phyloP scores from a whole-genome alignment of 2,888 invertebrate species.

The Chalcosyrphus nemorum region DNA sequence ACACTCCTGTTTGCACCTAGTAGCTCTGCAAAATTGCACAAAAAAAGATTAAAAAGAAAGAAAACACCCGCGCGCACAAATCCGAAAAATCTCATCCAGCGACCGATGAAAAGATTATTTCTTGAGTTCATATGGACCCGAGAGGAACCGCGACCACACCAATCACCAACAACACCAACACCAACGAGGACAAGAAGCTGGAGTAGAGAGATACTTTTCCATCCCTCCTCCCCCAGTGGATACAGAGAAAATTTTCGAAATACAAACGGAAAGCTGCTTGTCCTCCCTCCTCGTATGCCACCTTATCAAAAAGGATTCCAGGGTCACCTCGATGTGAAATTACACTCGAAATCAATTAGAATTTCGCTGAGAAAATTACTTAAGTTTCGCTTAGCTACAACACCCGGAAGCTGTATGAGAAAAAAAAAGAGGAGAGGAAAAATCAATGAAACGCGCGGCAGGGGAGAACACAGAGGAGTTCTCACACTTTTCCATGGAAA shows the following conservation, averaged over 20 bases:
- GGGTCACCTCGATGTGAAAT: neutral
- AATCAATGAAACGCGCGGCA: constrained; percentile 63
- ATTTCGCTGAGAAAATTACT: neutral
- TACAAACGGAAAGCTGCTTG: constrained; percentile 39
- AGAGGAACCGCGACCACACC: neutral
- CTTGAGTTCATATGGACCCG: constrained; percentile 17
- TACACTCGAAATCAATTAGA: neutral
- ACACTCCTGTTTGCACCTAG: constrained; percentile 27
- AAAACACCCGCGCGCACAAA: neutral
- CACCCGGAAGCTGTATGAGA: constrained; percentile 49
- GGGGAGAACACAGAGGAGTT: constrained; percentile 2
- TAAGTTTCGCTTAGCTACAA: neutral
- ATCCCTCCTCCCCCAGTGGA: constrained; percentile 25
- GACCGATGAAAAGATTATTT: constrained; percentile 4
- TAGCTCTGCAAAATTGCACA: neutral
- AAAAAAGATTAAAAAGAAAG: neutral
- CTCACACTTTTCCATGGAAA: neutral
- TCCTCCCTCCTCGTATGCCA: neutral
- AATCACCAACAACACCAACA: constrained; percentile 46
- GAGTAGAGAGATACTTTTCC: constrained; percentile 28
- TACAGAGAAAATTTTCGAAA: constrained; percentile 64
- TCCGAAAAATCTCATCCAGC: neutral
- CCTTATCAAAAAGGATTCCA: neutral
- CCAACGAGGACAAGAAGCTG: constrained; percentile 46
- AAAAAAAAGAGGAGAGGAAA: constrained; percentile 46